A percentile compares a stretch with the other conserved stretches of the same genome.
These are phyloP conservation scores for Ctenicera cuprea DNA, from an alignment of 2,888 invertebrate genomes.

Conservation along the genomic window DNA sequence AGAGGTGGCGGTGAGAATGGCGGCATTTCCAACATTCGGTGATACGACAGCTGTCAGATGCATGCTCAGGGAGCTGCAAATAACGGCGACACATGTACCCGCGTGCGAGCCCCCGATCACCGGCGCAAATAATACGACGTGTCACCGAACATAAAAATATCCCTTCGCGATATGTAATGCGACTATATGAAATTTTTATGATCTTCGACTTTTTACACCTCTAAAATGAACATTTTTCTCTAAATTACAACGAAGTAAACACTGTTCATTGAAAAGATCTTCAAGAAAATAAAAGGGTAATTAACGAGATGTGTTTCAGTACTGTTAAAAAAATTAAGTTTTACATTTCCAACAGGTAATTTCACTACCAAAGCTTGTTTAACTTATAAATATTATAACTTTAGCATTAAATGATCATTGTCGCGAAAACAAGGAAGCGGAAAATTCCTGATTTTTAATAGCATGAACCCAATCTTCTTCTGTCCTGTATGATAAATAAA, in stretches of 20 bases:
- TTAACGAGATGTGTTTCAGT: too few species aligned
- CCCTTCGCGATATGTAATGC: constrained; percentile 64
- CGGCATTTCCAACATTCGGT: constrained; percentile 69
- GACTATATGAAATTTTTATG: constrained; percentile 71
- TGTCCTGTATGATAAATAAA: too few species aligned
- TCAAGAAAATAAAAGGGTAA: too few species aligned
- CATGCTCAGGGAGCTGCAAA: constrained; percentile 70
- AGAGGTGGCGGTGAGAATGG: constrained; percentile 66
- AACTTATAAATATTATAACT: too few species aligned
- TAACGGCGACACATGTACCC: constrained; percentile 72
- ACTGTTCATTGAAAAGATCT: too few species aligned
- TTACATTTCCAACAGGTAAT: too few species aligned
- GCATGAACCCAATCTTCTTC: too few species aligned
- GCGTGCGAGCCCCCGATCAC: constrained; percentile 63
- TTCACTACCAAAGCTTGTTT: too few species aligned
- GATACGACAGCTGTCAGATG: constrained; percentile 73
- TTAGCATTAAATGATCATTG: too few species aligned
- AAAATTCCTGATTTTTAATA: too few species aligned
- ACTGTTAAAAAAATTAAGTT: too few species aligned
- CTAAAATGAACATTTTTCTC: constrained; percentile 31
- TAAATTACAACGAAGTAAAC: background rate
- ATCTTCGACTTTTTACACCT: constrained; percentile 56
- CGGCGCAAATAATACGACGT: constrained; percentile 70
- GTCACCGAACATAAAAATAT: constrained; percentile 72
- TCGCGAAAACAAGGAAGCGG: too few species aligned